Base-by-base conservation (phyloP, 2,113 vertebrate species). In the Girardinichthys multiradiatus region DNA sequence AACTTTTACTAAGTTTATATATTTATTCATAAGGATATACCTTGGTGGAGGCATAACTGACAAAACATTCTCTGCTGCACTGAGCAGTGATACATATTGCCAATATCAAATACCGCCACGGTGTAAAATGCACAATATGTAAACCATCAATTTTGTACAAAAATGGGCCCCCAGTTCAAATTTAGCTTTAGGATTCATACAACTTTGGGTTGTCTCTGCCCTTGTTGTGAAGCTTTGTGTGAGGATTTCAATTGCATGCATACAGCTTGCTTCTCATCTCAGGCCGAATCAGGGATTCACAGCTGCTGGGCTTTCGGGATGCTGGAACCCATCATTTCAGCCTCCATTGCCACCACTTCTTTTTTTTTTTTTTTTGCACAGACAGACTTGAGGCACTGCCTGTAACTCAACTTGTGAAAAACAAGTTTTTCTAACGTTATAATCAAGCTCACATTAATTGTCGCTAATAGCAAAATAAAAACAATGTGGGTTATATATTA, bases 301-400 rank as follows among this genome's bases (percentile, higher is more conserved):
- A 95, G 94, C 95, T 91, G 92, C 93, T 94, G 94, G 96, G 95
- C 92, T 31, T 9, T 24, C 74, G 28, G 68, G 68, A 80, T 73
- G 72, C 68, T 31, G 77, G 57, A 70, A 66, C 77, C 70, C 71
- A 29, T 29, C 42, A 26, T 68, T 29, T n/a, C n/a, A n/a, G n/a
- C n/a, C n/a, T n/a, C n/a, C n/a, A n/a, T n/a, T n/a, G n/a, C n/a
- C 21, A 54, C 24, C 24, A 8, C n/a, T 10, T 42, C 15, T 11
- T 13, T 42, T 42, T 42, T 15, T 42, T 4, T 45, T 15, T 19
- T 11, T 54, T n/a, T n/a, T 54, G 48, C 21, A 54, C 24, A 54
- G 24, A 3, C 8, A 17, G 48, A n/a, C 21, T 54, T 54, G 21
- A 54, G 21, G 48, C 48, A 24, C 48, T 1, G 19, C 8, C 48